Evolutionary conservation across 2,113 vertebrate species (phyloP).

Genomic region (Pseudolaguvia tuberculata): DNA sequence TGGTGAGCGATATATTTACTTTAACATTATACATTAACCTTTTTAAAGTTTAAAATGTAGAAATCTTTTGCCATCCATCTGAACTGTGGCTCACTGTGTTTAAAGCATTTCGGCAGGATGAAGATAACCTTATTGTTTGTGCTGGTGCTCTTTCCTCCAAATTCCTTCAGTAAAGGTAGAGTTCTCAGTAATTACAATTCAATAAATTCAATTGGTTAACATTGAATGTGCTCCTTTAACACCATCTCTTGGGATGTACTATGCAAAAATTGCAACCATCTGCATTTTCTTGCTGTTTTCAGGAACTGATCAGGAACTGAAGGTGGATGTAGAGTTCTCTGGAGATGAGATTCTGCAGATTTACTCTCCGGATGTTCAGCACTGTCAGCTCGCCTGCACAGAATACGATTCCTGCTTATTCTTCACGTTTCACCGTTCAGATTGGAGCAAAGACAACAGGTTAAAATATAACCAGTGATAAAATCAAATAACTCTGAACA

Average conservation of each 20-base stretch:
- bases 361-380: slow-evolving; percentile 50
- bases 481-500: background rate
- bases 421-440: slow-evolving; percentile 52
- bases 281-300: background rate
- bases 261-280: too few relatives aligned
- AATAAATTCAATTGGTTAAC: background rate
- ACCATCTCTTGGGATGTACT: too few relatives aligned
- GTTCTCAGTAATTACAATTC: background rate
- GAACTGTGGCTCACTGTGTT: background rate
- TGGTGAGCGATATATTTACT: background rate
- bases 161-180: slow-evolving; percentile 12
- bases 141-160: slow-evolving; percentile 3
- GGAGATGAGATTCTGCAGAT: slow-evolving; percentile 52
- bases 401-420: slow-evolving; percentile 57
- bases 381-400: slow-evolving; percentile 62
- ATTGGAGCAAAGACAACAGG: slow-evolving; percentile 55
- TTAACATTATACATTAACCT: background rate
- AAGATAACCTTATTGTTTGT: slow-evolving; percentile 10
- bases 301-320: slow-evolving; percentile 20
- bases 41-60: background rate
- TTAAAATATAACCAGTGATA: slow-evolving; percentile 13
- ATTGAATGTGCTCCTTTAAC: too few relatives aligned
- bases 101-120: slow-evolving; percentile 15
- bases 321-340: slow-evolving; percentile 53
- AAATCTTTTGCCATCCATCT: too few relatives aligned